Evolutionary conservation across 2,888 invertebrate species (phyloP).

Genomic region (Eristalis arbustorum): DNA sequence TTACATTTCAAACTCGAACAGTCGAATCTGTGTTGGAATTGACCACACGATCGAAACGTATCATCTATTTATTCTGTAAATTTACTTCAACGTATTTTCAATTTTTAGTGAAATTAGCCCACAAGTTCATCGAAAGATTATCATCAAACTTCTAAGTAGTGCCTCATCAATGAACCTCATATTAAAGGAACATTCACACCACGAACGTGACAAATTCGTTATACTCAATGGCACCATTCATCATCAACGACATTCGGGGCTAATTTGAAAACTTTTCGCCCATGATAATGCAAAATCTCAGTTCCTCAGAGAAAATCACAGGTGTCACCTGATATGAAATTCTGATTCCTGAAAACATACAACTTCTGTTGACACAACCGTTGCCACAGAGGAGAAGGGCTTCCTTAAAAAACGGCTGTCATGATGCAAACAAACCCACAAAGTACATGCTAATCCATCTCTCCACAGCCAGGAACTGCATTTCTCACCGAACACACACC

Average conservation of each 20-base stretch:
- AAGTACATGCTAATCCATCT: slow-evolving; percentile 6
- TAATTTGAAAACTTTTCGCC: slow-evolving; percentile 64
- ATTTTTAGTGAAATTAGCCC: too few species aligned
- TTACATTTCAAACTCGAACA: too few species aligned
- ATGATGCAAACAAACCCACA: not conserved
- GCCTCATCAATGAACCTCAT: not conserved
- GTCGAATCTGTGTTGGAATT: too few species aligned
- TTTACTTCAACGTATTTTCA: too few species aligned
- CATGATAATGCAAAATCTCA: slow-evolving; percentile 46
- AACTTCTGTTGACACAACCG: slow-evolving; percentile 44
- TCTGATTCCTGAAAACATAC: slow-evolving; percentile 55
- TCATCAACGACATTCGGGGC: slow-evolving; percentile 48
- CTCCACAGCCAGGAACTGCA: slow-evolving; percentile 31
- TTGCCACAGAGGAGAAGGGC: slow-evolving; percentile 13
- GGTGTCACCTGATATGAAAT: slow-evolving; percentile 60
- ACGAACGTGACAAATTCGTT: slow-evolving; percentile 51
- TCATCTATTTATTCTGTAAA: too few species aligned
- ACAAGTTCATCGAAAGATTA: not conserved
- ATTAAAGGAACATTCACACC: slow-evolving; percentile 29
- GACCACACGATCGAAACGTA: not conserved
- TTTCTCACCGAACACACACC: not conserved
- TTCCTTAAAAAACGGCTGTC: not conserved
- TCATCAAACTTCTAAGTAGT: not conserved
- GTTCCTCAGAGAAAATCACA: slow-evolving; percentile 49
- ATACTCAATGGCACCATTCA: slow-evolving; percentile 45